A percentile compares a stretch with the other conserved stretches of the same genome.
Conservation (phyloP, 2,888 invertebrate species). For the Eupithecia vulgata region DNA sequence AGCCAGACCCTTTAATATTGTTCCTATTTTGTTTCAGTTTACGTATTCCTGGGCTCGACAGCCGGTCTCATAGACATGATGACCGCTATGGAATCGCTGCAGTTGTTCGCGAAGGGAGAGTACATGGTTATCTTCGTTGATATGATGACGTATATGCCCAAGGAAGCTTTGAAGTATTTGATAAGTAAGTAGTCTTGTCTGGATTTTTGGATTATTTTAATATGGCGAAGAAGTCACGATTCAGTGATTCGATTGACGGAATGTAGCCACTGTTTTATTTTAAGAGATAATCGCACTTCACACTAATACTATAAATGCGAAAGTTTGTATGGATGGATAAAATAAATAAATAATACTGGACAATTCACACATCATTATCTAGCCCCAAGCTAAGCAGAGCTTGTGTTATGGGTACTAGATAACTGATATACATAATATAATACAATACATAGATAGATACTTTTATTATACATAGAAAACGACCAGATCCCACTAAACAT, state of each 20-base stretch:
- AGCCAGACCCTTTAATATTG: conserved; percentile 4
- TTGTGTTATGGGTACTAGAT: no score
- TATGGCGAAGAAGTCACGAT: neutral
- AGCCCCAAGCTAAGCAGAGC: no score
- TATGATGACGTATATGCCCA: conserved; percentile 92
- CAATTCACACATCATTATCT: no score
- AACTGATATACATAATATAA: no score
- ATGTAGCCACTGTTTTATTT: neutral
- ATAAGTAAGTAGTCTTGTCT: conserved; percentile 87
- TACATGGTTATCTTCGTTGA: conserved; percentile 98
- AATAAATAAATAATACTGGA: no score
- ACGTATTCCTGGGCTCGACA: conserved; percentile 96
- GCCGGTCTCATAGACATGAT: conserved; percentile 94
- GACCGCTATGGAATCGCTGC: conserved; percentile 94
- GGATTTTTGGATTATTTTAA: neutral
- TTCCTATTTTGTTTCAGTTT: conserved; percentile 87
- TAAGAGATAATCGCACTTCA: no score
- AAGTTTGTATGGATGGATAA: no score
- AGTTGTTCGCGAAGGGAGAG: conserved; percentile 94
- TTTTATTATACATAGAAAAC: no score
- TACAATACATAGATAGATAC: no score
- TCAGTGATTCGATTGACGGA: neutral
- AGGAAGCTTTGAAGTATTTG: conserved; percentile 90
- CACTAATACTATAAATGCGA: no score
- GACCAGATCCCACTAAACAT: no score